These are phyloP conservation scores for Rhinolophus sinicus DNA, from an alignment of 2,113 vertebrate genomes.

Conservation along the genomic window DNA sequence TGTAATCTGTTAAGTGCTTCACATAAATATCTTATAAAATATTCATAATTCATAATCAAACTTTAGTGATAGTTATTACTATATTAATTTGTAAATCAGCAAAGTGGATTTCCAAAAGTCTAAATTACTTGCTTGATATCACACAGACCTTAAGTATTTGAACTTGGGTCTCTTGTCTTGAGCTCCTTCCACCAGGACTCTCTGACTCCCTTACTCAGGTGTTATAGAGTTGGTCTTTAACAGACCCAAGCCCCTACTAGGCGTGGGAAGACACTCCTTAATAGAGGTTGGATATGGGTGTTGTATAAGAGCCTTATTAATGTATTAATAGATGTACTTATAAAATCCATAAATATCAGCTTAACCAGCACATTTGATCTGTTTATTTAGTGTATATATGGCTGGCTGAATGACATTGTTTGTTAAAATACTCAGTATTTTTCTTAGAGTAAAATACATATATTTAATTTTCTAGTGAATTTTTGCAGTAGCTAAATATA, in stretches of 20 bases:
- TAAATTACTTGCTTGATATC: neutral
- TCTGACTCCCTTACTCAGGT: neutral
- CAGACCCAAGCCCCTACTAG: neutral
- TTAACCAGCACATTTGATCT: neutral
- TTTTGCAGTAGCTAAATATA: neutral
- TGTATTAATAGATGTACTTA: neutral
- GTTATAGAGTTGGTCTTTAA: neutral
- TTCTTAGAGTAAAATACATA: neutral
- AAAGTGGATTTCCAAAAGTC: neutral
- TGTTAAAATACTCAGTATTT: neutral
- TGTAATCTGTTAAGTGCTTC: neutral
- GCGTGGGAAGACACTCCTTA: neutral
- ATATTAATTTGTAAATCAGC: slow-evolving; percentile 5
- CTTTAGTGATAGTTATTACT: neutral
- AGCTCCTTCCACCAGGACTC: neutral
- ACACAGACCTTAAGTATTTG: neutral
- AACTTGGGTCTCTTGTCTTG: neutral
- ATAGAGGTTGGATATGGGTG: neutral
- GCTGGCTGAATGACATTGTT: neutral
- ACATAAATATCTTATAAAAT: neutral
- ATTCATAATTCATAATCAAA: neutral
- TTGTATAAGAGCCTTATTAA: neutral
- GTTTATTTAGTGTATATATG: neutral
- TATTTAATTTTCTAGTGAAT: neutral
- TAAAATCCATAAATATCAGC: neutral